phyloP scores from a whole-genome alignment of 2,113 vertebrate species.

The Actenoides hombroni region DNA sequence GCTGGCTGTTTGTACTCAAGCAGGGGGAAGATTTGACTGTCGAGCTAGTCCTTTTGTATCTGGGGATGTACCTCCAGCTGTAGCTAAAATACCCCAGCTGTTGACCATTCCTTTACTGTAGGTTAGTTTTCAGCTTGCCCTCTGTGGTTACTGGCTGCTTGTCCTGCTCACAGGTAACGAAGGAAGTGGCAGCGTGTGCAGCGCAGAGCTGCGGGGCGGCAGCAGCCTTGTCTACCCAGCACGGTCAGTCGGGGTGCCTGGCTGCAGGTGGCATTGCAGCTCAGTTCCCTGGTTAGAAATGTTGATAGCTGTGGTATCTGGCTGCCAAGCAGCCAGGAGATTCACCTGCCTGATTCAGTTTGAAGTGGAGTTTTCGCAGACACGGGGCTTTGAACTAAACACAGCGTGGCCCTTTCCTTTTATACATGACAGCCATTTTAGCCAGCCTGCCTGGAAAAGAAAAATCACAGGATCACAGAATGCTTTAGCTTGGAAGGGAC shows the following conservation, averaged over 20 bases:
- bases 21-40: not conserved
- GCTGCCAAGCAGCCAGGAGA: constrained; percentile 25
- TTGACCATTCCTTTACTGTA: not conserved
- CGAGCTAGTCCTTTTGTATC: not conserved
- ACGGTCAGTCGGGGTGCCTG: fast-evolving
- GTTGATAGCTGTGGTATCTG: not conserved
- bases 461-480: not conserved
- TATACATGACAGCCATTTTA: not conserved
- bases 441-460: not conserved
- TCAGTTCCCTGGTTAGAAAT: not conserved
- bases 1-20: not conserved
- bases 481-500: not conserved
- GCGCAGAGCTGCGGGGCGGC: not conserved
- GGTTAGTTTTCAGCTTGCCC: not conserved
- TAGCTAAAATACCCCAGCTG: not conserved
- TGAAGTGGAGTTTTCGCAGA: not conserved
- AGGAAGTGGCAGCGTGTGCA: not conserved
- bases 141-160: not conserved
- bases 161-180: not conserved
- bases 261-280: constrained; percentile 4
- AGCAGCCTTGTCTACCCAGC: not conserved
- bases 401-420: not conserved
- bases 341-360: constrained; percentile 16
- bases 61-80: not conserved
- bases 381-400: not conserved